Evolutionary conservation across 2,888 invertebrate species (phyloP).

Genomic region (Eupeodes latifasciatus): DNA sequence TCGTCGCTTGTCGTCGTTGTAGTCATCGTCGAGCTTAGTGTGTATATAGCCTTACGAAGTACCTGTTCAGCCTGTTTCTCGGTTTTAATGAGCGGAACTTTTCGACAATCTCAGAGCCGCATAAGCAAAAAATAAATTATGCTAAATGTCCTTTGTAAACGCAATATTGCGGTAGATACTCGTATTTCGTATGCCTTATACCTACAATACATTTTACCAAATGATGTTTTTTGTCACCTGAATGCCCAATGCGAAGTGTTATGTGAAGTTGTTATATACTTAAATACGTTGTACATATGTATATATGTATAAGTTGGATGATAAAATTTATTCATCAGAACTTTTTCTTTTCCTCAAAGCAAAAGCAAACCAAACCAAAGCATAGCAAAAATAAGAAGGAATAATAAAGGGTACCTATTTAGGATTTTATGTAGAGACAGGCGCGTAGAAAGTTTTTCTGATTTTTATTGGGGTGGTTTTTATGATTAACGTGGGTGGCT

Average conservation of each 20-base stretch:
- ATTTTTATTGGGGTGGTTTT: conserved; percentile 30
- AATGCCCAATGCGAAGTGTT: conserved; percentile 29
- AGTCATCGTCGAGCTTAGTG: background rate
- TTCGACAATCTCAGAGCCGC: conserved; percentile 44
- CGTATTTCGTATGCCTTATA: too few relatives aligned
- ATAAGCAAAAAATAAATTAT: conserved; percentile 50
- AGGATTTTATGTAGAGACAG: conserved; percentile 39
- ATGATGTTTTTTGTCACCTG: conserved; percentile 41
- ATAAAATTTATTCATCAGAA: conserved; percentile 43
- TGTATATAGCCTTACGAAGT: background rate
- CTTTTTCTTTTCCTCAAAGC: conserved; percentile 9
- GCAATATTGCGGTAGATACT: conserved; percentile 33
- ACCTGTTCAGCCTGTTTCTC: conserved; percentile 30
- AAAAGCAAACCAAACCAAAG: background rate
- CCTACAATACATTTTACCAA: conserved; percentile 21
- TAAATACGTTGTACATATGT: conserved; percentile 14
- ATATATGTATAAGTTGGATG: conserved; percentile 1
- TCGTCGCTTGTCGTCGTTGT: too few relatives aligned
- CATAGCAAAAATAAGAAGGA: background rate
- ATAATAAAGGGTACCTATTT: conserved; percentile 35
- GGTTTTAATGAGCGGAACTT: conserved; percentile 49
- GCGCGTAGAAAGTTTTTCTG: conserved; percentile 32
- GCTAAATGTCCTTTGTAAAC: conserved; percentile 46
- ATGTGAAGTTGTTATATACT: conserved; percentile 21
- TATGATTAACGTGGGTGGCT: conserved; percentile 3